Conservation (phyloP, 2,797 vertebrate genomes). For the Choloepus didactylus region DNA sequence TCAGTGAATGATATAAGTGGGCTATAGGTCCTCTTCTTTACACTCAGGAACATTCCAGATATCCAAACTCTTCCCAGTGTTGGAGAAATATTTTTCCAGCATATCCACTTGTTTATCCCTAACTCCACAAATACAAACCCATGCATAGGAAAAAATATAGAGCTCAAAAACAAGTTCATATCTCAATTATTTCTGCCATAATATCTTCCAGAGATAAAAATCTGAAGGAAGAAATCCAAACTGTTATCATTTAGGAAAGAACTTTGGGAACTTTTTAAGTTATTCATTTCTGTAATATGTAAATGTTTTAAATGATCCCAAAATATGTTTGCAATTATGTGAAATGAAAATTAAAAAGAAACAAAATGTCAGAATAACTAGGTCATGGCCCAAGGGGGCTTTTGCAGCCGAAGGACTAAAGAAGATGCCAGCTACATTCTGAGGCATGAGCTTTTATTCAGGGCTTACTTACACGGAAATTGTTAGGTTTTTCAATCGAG, state of each 20-base stretch:
- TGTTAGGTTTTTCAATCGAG: too few relatives aligned
- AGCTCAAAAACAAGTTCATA: not conserved
- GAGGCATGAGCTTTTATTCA: too few relatives aligned
- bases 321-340: not conserved
- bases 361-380: not conserved
- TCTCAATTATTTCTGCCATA: not conserved
- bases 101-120: not conserved
- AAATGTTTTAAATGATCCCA: not conserved
- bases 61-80: not conserved
- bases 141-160: not conserved
- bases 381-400: too few relatives aligned
- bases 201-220: not conserved
- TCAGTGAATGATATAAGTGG: too few relatives aligned
- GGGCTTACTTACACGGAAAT: too few relatives aligned
- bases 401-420: too few relatives aligned
- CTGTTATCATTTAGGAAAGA: not conserved
- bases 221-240: not conserved
- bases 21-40: not conserved
- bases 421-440: too few relatives aligned
- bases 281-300: not conserved
- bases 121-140: not conserved
- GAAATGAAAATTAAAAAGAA: not conserved
- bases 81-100: not conserved
- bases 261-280: not conserved
- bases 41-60: not conserved